Conservation (phyloP, 2,797 vertebrate genomes). For the Moxostoma hubbsi region DNA sequence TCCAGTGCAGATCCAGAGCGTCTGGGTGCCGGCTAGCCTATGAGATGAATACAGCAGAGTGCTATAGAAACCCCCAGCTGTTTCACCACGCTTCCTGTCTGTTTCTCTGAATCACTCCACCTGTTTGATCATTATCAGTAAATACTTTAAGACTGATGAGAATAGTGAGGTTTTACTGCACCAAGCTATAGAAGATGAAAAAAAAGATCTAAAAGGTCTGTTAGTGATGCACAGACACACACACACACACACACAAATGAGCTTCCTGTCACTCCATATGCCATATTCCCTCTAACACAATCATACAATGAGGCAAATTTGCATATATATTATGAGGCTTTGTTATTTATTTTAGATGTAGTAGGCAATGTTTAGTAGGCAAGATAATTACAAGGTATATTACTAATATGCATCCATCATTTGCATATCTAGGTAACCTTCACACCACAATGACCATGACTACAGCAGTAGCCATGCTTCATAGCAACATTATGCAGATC, state of each 20-base stretch:
- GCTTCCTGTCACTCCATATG: neutral
- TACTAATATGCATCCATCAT: neutral
- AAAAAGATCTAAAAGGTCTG: neutral
- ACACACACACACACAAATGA: neutral
- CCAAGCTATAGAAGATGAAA: neutral
- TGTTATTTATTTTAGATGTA: neutral
- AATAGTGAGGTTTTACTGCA: neutral
- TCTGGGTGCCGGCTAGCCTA: constrained; percentile 22
- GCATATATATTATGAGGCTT: neutral
- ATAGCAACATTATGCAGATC: neutral
- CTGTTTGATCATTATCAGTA: constrained; percentile 3
- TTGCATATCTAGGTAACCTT: constrained; percentile 16
- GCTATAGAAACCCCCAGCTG: constrained; percentile 10
- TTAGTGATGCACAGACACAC: neutral
- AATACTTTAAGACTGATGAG: neutral
- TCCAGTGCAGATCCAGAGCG: neutral
- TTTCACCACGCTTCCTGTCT: constrained; percentile 26
- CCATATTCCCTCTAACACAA: neutral
- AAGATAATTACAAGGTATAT: neutral
- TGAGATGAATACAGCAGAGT: constrained; percentile 25
- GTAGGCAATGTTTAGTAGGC: neutral
- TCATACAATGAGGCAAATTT: neutral
- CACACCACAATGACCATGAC: constrained; percentile 12
- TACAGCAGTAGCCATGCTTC: neutral
- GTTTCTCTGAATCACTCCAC: constrained; percentile 4